phyloP scores from a whole-genome alignment of 1,140 invertebrate species.

The Stegodyphus mimosarum region DNA sequence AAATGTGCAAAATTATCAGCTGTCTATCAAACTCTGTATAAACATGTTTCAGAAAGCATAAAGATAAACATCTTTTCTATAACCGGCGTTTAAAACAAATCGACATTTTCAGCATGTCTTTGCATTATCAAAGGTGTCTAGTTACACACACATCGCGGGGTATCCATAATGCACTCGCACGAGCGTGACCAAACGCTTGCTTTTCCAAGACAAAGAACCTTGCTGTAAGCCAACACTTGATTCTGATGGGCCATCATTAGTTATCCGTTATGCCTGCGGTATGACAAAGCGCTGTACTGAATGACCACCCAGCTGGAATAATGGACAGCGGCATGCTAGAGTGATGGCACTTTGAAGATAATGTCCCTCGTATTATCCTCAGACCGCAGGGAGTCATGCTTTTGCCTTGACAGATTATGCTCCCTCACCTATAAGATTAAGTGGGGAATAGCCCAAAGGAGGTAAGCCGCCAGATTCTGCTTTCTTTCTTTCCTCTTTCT shows the following conservation, averaged over 20 bases:
- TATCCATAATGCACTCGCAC: neutral
- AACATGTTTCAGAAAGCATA: too few relatives aligned
- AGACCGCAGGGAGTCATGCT: constrained; percentile 35
- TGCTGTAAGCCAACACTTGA: constrained; percentile 25
- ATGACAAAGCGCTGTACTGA: constrained; percentile 36
- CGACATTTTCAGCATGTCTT: too few relatives aligned
- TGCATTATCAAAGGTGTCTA: too few relatives aligned
- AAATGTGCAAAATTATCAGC: too few relatives aligned
- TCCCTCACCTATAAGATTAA: constrained; percentile 42
- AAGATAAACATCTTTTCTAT: too few relatives aligned
- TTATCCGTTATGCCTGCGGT: constrained; percentile 29
- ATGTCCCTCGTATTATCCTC: constrained; percentile 37
- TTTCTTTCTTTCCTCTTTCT: neutral
- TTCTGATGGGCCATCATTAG: constrained; percentile 40
- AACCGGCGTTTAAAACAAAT: too few relatives aligned
- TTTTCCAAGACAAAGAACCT: constrained; percentile 26
- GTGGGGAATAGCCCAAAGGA: neutral
- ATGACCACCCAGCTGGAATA: constrained; percentile 40
- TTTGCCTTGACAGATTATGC: constrained; percentile 46
- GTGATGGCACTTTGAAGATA: constrained; percentile 16
- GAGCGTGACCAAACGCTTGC: constrained; percentile 16
- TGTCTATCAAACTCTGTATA: too few relatives aligned
- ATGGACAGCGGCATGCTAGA: constrained; percentile 3
- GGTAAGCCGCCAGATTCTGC: neutral
- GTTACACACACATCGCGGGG: too few relatives aligned